These are phyloP conservation scores for Nysson spinosus DNA, from an alignment of 2,888 invertebrate species.

Conservation along the genomic window DNA sequence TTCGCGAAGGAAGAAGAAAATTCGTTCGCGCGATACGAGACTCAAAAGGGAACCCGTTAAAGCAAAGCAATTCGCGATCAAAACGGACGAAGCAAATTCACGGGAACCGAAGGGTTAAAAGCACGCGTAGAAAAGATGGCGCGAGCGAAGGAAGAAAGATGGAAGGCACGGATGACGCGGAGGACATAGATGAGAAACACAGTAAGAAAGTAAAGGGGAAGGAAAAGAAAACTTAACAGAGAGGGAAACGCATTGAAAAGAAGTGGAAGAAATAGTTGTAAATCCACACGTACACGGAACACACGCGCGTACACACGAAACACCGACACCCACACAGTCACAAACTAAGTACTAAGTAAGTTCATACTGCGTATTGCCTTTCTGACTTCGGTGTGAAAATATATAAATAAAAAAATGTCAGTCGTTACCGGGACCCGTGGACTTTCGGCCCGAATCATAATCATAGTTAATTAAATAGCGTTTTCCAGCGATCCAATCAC, in stretches of 20 bases:
- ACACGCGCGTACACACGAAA: conserved; percentile 65
- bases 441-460: conserved; percentile 39
- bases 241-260: conserved; percentile 18
- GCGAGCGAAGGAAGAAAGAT: not conserved
- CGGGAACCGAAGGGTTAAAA: too few relatives aligned
- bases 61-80: too few relatives aligned
- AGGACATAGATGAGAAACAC: conserved; percentile 5
- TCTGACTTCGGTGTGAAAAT: conserved; percentile 77
- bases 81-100: too few relatives aligned
- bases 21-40: too few relatives aligned
- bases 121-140: too few relatives aligned
- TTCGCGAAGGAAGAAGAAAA: not conserved
- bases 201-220: conserved; percentile 5
- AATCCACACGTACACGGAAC: conserved; percentile 67
- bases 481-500: too few relatives aligned
- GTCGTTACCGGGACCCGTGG: conserved; percentile 65
- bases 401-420: conserved; percentile 70
- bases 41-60: too few relatives aligned
- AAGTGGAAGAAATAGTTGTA: conserved; percentile 58
- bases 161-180: conserved; percentile 20
- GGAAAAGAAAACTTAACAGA: conserved; percentile 24
- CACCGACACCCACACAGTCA: conserved; percentile 68
- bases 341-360: conserved; percentile 76
- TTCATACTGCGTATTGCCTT: conserved; percentile 78
- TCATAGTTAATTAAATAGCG: conserved; percentile 6